phyloP scores from a whole-genome alignment of 2,797 vertebrate species.

The Pangasius krempfi region DNA sequence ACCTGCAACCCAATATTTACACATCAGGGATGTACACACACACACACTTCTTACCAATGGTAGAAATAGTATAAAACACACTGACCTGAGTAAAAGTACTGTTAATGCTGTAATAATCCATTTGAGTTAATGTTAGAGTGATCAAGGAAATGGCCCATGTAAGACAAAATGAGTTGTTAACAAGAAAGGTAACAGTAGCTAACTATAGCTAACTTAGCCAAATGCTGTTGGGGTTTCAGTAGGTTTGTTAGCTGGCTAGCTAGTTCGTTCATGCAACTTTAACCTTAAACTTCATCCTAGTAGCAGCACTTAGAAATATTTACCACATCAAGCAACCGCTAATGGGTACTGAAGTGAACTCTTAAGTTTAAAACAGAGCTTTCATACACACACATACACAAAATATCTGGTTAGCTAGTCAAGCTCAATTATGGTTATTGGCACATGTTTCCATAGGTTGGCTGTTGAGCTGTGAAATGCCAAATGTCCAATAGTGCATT shows the following conservation, averaged over 20 bases:
- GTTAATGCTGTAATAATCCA: not conserved
- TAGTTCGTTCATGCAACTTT: not conserved
- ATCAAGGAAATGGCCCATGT: not conserved
- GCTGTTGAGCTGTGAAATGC: too few relatives aligned
- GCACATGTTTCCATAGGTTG: too few relatives aligned
- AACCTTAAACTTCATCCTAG: not conserved
- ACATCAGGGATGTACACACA: not conserved
- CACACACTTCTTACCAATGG: not conserved
- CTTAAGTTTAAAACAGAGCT: not conserved
- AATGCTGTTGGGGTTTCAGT: not conserved
- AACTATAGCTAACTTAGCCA: not conserved
- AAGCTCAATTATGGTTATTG: not conserved
- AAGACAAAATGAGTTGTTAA: not conserved
- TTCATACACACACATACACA: not conserved
- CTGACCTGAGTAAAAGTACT: not conserved
- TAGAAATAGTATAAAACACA: not conserved
- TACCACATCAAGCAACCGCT: not conserved
- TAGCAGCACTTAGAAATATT: not conserved
- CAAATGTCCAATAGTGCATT: not conserved
- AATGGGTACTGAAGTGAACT: too few relatives aligned
- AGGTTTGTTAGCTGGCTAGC: not conserved
- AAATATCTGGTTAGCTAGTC: not conserved
- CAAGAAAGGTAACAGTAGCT: not conserved
- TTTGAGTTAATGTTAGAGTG: too few relatives aligned
- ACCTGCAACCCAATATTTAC: not conserved